Base-by-base conservation (phyloP, 2,888 invertebrate species). In the Lamproptera curius region DNA sequence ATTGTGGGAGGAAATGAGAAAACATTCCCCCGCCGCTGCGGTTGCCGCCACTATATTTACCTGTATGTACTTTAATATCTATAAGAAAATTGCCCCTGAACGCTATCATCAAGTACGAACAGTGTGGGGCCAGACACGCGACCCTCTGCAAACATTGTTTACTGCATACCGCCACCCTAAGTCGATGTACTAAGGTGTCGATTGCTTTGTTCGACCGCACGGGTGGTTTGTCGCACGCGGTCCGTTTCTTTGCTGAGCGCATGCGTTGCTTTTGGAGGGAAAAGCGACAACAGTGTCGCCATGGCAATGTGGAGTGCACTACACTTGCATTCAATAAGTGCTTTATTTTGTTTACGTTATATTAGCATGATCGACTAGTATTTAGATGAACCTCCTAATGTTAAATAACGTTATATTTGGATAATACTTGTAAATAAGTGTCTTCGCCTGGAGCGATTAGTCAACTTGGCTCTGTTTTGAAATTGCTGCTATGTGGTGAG, bases 221-320 rank as follows among this genome's bases (percentile, higher is more conserved):
- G 23, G 47, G 35, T 20, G 45, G 39, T 46, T 46, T 53, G 54
- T 31, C 1, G n/a, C 9, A 3, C 4, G 50, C 49, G 49, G 57
- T 53, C 48, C 48, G 17, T 51, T 41, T n/a, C n/a, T 4, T 10
- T 31, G 4, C 11, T 28, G 16, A 26, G 31, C 13, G 54, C 55
- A 54, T 63, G 80, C 85, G 85, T 84, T 84, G 83, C 85, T 83
- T 83, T 73, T 59, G 55, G 57, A 83, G 83, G 85, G 83, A 86
- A 84, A 73, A 65, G 67, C 52, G 59, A 69, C 73, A 54, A 74
- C 81, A 77, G 73, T 75, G 81, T 83, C 73, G 71, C 65, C 71
- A 85, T 83, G 61, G 69, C 70, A 55, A 84, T 76, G 62, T 64
- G 58, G 60, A 68, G 62, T 77, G 74, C 76, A 81, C 67, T 62